Evolutionary conservation across 2,888 invertebrate species (phyloP).

Genomic region (Hypomecis punctinalis): DNA sequence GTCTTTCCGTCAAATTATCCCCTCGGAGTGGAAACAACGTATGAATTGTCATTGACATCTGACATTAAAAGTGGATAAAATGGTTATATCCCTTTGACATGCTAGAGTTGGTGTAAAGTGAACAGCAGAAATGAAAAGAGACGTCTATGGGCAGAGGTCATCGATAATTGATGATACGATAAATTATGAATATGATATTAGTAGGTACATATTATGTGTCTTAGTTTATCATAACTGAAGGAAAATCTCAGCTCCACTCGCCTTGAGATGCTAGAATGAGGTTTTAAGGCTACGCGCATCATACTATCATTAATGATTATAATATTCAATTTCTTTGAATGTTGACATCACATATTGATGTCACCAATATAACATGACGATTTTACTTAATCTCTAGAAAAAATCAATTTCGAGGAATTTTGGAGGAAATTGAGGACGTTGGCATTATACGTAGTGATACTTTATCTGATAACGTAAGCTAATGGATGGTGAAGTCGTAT

Average conservation of each 20-base stretch:
- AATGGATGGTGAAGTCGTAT: conserved; percentile 6
- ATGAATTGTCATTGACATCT: no score
- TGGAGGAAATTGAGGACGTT: conserved; percentile 16
- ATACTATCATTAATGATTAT: conserved; percentile 14
- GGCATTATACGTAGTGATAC: conserved; percentile 2
- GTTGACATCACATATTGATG: conserved; percentile 46
- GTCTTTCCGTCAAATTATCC: no score
- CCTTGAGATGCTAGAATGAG: conserved; percentile 10
- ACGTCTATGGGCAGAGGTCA: no score
- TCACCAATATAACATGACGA: conserved; percentile 42
- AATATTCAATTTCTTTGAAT: conserved; percentile 39
- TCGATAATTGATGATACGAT: no score
- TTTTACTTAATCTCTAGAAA: conserved; percentile 31
- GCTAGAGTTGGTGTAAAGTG: no score
- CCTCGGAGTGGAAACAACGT: no score
- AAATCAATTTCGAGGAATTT: conserved; percentile 33
- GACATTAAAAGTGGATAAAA: no score
- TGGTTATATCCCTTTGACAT: no score
- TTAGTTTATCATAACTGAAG: not conserved
- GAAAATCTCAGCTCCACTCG: not conserved
- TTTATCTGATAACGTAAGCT: conserved; percentile 19
- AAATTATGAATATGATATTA: no score
- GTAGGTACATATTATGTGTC: no score
- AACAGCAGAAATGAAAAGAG: no score
- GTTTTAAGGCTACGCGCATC: conserved; percentile 14